These are phyloP conservation scores for Corvus moneduloides DNA, from an alignment of 2,113 vertebrate genomes.

Conservation along the genomic window DNA sequence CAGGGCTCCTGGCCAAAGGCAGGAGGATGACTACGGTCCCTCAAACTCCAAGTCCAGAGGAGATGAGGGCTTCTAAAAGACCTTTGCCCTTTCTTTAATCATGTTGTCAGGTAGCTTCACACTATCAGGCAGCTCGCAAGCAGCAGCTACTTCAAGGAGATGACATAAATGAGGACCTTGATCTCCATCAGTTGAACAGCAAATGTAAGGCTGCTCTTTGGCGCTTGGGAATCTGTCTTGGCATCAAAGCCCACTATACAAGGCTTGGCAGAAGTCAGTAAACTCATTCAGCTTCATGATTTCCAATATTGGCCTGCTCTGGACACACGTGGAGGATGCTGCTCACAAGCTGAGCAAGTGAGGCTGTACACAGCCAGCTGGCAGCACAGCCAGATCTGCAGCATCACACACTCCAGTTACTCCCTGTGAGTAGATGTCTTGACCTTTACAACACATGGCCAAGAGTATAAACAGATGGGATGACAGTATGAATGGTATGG, in stretches of 20 bases:
- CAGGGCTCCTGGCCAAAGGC: background rate
- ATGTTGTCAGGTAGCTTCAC: background rate
- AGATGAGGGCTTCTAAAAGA: background rate
- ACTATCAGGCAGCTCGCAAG: background rate
- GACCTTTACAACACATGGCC: constrained; percentile 46
- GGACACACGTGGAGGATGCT: background rate
- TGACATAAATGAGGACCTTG: background rate
- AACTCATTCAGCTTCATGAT: constrained; percentile 10
- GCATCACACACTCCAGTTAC: constrained; percentile 47
- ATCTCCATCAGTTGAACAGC: background rate
- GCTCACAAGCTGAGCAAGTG: background rate
- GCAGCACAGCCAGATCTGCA: constrained; percentile 48
- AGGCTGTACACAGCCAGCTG: constrained; percentile 50
- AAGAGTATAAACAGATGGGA: constrained; percentile 61
- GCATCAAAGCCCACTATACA: background rate
- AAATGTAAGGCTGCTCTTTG: background rate
- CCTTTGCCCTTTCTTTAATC: background rate
- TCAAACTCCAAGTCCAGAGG: background rate
- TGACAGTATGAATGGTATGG: background rate
- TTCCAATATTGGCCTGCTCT: constrained; percentile 17
- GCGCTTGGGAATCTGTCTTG: constrained; percentile 3
- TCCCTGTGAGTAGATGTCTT: constrained; percentile 30
- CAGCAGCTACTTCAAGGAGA: background rate
- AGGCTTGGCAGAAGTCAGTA: constrained; percentile 19
- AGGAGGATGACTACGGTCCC: background rate